Base-by-base conservation (phyloP, 1,140 invertebrate species). In the Harpegnathos saltator region DNA sequence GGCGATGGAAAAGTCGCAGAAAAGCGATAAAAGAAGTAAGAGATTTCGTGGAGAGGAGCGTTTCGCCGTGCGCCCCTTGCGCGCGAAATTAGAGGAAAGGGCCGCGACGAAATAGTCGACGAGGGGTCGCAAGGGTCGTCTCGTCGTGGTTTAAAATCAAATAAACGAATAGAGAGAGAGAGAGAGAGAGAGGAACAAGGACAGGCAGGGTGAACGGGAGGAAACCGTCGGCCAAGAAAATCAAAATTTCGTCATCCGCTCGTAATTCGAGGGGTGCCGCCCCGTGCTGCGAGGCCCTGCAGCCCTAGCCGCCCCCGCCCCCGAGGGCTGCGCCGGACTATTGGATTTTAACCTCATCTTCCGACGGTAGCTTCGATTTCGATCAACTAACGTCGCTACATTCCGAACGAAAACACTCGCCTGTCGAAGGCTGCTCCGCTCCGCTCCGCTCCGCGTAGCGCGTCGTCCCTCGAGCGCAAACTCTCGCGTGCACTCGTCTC, bases 321-420 rank as follows among this genome's bases (percentile, higher is more conserved):
- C 50, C n/a, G 66, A 83, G 71, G 83, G 68, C 33, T 82, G 56
- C 71, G 78, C 58, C 85, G 90, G 91, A 91, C 92, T 93, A 94
- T 94, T 93, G 90, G 89, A 94, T 94, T 94, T 92, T 90, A 93
- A 93, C 89, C 90, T 93, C 90, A 92, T 93, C 87, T 91, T 89
- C 86, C 65, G 81, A n/a, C 83, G 87, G 83, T 82, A 80, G 85
- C 84, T 89, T 85, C 87, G 90, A 90, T 88, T 92, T 84, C 89
- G 87, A 87, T 89, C 83, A 69, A 81, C 84, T 87, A 72, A 72
- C 84, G 75, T 80, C 26, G 78, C 89, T 87, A 90, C 89, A 85
- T 91, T 90, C 83, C 83, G 58, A 90, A 84, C 71, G 90, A 89
- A 89, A 89, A 87, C 89, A 77, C 66, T 89, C 78, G 78, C 87